Evolutionary conservation across 2,888 invertebrate genomes (phyloP).

Genomic region (Synergus umbraculus): DNA sequence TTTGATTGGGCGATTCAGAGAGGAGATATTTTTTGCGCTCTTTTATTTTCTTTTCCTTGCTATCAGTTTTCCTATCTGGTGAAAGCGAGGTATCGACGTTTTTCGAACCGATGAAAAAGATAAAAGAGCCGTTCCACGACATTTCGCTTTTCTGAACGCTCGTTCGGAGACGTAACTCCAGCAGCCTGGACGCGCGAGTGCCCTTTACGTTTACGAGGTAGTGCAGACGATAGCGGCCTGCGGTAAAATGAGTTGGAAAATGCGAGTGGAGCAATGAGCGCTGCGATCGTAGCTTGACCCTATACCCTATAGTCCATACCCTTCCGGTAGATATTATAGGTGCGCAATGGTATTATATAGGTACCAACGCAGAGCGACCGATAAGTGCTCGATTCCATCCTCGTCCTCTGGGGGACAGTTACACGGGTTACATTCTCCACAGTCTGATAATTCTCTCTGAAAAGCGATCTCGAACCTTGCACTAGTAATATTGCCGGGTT

Average conservation of each 20-base stretch:
- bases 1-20: conserved; percentile 7
- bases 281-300: conserved; percentile 47
- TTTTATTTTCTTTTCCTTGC: conserved; percentile 29
- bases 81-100: conserved; percentile 28
- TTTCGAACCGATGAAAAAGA: conserved; percentile 29
- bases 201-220: conserved; percentile 71
- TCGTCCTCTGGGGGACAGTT: conserved; percentile 68
- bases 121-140: conserved; percentile 31
- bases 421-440: conserved; percentile 66
- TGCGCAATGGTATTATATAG: conserved; percentile 49
- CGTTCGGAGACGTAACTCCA: conserved; percentile 27
- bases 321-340: conserved; percentile 45
- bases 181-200: conserved; percentile 67
- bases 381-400: conserved; percentile 70
- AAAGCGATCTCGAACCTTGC: conserved; percentile 58
- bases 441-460: conserved; percentile 68
- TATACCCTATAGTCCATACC: conserved; percentile 33
- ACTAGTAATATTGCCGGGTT: not conserved
- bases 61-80: conserved; percentile 26
- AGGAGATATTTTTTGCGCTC: conserved; percentile 11
- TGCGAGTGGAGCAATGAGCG: conserved; percentile 62
- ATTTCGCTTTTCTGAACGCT: conserved; percentile 35
- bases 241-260: conserved; percentile 71
- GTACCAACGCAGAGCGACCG: conserved; percentile 56
- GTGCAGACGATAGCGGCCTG: conserved; percentile 62